Base-by-base conservation (phyloP, 2,888 invertebrate genomes). In the Drosophila seclusa region DNA sequence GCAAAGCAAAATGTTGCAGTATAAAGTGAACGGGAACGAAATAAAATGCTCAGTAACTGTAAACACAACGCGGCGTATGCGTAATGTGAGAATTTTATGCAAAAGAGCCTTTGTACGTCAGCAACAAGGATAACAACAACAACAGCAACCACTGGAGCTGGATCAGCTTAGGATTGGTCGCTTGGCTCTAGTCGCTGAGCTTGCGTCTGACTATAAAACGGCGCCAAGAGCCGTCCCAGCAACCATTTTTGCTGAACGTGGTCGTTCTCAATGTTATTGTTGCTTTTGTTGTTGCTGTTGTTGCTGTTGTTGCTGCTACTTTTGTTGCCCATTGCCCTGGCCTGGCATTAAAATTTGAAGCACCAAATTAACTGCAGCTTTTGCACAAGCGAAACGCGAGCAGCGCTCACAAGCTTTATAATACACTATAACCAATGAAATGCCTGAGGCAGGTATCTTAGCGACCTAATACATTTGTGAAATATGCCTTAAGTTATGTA, bases 311-410 rank as follows among this genome's bases (percentile, higher is more conserved):
- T 64, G 45, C 62, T 63, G 65, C 55, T 60, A 50, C 34, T 59
- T 53, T 67, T 68, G 71, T 67, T 77, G 80, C 73, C 78, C 70
- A 70, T 68, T 68, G 76, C 67, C 72, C 65, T 74, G 67, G 72
- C 71, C 67, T 65, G 75, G 80, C 82, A 80, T 90, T 86, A 86
- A 89, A 90, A 87, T 90, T 84, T 86, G 83, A 80, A 83, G 90
- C 82, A 87, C 87, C 85, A 90, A 90, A 90, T 90, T 90, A 91
- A 88, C 90, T 90, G 90, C 80, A 90, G 88, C 86, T 89, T 84
- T 78, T 73, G 73, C 81, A 80, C 68, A 87, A 85, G 73, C 76
- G 83, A 76, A 80, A 78, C 84, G 74, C 87, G 86, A 78, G 86
- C 74, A 76, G 74, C 67, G 83, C 80, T 76, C 73, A 67, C 80